Percentiles rank a stretch among this genome's conserved stretches.
Evolutionary conservation across 2,888 invertebrate species (phyloP).

Genomic region (Incurvaria masculella): DNA sequence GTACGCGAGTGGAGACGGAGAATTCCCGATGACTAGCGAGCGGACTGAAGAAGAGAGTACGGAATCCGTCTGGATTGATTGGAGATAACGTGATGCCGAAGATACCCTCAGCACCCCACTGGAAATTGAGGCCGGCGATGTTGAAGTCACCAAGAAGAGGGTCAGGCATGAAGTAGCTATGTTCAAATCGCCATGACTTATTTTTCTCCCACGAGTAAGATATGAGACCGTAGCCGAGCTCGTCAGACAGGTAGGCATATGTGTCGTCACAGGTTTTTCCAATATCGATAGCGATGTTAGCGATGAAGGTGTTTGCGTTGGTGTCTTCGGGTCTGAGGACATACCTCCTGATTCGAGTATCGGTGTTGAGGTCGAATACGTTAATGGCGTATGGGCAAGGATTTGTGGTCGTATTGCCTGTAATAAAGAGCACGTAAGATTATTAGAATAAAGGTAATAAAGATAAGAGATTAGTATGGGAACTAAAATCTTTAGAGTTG

Average conservation of each 20-base stretch:
- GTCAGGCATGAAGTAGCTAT: constrained; percentile 79
- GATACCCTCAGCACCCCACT: constrained; percentile 80
- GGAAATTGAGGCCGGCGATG: constrained; percentile 77
- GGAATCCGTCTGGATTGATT: constrained; percentile 61
- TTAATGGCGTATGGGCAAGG: constrained; percentile 78
- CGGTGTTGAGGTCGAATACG: constrained; percentile 72
- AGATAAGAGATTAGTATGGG: too few relatives aligned
- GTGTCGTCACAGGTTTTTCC: constrained; percentile 72
- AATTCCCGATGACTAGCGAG: constrained; percentile 76
- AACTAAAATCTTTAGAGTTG: too few relatives aligned
- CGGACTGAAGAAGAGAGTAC: constrained; percentile 75
- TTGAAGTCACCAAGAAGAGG: constrained; percentile 76
- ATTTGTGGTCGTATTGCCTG: constrained; percentile 64
- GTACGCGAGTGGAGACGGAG: constrained; percentile 69
- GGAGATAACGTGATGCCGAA: constrained; percentile 76
- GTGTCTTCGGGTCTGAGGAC: constrained; percentile 69
- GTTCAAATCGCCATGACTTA: constrained; percentile 75
- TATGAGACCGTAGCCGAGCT: constrained; percentile 77
- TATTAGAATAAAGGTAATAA: too few relatives aligned
- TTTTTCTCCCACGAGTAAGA: constrained; percentile 75
- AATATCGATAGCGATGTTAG: constrained; percentile 81
- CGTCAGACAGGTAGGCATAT: constrained; percentile 78
- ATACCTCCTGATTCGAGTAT: constrained; percentile 66
- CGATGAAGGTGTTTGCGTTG: constrained; percentile 75
- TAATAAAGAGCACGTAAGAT: too few relatives aligned